Evolutionary conservation across 1,140 invertebrate genomes (phyloP).

Genomic region (Macrobrachium nipponense): DNA sequence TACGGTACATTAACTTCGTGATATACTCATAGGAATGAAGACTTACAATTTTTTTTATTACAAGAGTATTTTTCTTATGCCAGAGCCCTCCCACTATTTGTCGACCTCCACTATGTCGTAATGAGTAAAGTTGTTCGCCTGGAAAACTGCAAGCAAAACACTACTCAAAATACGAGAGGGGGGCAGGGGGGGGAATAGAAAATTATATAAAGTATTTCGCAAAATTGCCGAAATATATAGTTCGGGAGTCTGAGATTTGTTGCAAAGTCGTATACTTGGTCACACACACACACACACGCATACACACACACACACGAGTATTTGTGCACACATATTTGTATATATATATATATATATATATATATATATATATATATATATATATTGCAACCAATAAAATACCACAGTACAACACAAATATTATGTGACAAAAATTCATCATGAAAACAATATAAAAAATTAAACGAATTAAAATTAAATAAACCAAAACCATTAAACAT

Average conservation of each 20-base stretch:
- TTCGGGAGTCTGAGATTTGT: background rate
- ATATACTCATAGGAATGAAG: no score
- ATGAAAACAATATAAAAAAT: background rate
- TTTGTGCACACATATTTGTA: background rate
- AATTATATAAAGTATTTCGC: background rate
- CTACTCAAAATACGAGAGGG: no score
- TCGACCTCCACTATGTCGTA: no score
- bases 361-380: slow-evolving; percentile 11
- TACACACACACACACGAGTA: background rate
- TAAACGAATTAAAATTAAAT: no score
- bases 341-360: slow-evolving; percentile 28
- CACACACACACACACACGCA: background rate
- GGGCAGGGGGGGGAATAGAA: background rate
- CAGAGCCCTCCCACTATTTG: no score
- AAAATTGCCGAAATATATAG: background rate
- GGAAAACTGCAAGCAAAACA: no score
- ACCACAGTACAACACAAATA: background rate
- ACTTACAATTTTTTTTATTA: no score
- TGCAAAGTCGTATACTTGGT: slow-evolving; percentile 1
- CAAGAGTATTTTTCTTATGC: no score
- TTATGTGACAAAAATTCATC: background rate
- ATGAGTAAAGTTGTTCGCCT: no score
- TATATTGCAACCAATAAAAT: background rate
- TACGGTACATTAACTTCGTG: no score
- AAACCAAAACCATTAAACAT: no score